A percentile compares a stretch with the other conserved stretches of the same genome.
phyloP scores from a whole-genome alignment of 92 coral and sea anemone species.

The Epizoanthus rinbou region DNA sequence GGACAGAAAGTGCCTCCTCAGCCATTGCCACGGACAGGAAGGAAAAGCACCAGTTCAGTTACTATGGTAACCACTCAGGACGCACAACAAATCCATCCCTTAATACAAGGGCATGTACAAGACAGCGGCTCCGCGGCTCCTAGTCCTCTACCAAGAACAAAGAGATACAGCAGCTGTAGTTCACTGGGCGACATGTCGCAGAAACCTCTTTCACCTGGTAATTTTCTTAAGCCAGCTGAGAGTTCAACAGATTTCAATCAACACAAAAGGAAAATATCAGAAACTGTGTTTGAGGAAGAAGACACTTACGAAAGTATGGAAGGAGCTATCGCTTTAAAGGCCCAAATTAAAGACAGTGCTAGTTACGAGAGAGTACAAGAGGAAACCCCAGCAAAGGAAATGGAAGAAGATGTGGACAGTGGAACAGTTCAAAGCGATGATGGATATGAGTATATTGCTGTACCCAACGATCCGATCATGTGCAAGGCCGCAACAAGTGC shows the following conservation, averaged over 20 bases:
- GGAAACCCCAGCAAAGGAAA: no score
- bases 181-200: neutral
- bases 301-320: neutral
- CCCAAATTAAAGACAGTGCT: neutral
- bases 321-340: neutral
- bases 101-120: neutral
- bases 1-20: neutral
- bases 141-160: slow-evolving; percentile 1
- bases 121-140: neutral
- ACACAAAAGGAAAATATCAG: neutral
- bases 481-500: neutral
- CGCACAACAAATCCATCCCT: neutral
- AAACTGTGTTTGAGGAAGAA: neutral
- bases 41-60: neutral
- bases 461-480: neutral
- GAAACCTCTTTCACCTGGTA: neutral
- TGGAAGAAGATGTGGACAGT: neutral
- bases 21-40: slow-evolving; percentile 1
- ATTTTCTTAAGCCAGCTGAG: neutral
- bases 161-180: slow-evolving; percentile 1
- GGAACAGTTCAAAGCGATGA: neutral
- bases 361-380: neutral
- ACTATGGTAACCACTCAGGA: neutral
- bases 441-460: neutral
- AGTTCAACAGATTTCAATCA: neutral